Percentiles rank a stretch among this genome's conserved stretches.
These are phyloP conservation scores for Buphagus erythrorhynchus DNA, from an alignment of 2,797 vertebrate species.

Conservation along the genomic window DNA sequence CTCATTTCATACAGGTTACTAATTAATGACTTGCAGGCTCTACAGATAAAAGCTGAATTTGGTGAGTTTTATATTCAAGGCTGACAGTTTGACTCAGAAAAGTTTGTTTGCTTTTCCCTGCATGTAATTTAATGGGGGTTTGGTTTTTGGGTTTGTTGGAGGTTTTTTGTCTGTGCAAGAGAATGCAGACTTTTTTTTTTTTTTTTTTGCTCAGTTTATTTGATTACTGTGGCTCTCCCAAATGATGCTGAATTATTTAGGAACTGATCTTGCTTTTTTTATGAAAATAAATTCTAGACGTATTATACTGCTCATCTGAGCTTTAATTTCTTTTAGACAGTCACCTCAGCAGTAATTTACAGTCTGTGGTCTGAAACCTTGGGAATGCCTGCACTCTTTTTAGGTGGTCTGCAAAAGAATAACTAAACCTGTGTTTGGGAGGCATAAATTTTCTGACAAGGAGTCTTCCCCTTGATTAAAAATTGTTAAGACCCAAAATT, in stretches of 20 bases:
- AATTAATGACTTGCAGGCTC: neutral
- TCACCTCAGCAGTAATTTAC: neutral
- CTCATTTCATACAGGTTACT: neutral
- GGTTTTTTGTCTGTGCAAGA: neutral
- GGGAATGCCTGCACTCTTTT: neutral
- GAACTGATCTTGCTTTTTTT: neutral
- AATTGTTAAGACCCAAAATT: neutral
- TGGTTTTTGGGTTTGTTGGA: accelerated
- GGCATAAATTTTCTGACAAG: neutral
- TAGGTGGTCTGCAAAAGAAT: neutral
- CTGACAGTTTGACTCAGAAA: neutral
- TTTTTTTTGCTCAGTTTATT: neutral
- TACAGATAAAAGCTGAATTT: neutral
- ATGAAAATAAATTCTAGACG: neutral
- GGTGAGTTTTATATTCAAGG: neutral
- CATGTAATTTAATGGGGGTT: neutral
- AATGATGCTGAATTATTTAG: neutral
- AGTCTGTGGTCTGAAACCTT: neutral
- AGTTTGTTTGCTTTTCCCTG: neutral
- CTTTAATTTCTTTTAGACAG: neutral
- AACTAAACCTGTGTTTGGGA: neutral
- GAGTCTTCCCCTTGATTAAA: neutral
- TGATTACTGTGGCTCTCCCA: neutral
- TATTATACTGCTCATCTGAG: neutral
- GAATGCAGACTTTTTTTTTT: neutral